Percentiles rank a stretch among this genome's conserved stretches.
These are phyloP conservation scores for Halyomorpha halys DNA, from an alignment of 1,140 invertebrate genomes.

Conservation along the genomic window DNA sequence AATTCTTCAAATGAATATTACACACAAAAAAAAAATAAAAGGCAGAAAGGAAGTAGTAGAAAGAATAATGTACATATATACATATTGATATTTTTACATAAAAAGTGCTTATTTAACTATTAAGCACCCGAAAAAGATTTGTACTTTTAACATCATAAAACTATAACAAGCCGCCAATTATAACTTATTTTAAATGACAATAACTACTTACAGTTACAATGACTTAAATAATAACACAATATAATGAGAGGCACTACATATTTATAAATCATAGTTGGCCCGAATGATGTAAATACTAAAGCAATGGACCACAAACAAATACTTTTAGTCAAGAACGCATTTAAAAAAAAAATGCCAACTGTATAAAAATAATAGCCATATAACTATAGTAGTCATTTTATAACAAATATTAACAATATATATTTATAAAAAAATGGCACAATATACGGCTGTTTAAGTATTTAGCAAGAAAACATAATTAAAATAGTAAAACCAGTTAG, in stretches of 20 bases:
- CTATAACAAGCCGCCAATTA: constrained; percentile 26
- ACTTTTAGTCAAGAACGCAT: constrained; percentile 19
- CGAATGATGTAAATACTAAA: constrained; percentile 15
- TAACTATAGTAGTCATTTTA: constrained; percentile 15
- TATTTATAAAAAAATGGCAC: constrained; percentile 26
- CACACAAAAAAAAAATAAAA: constrained; percentile 21
- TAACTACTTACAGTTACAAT: constrained; percentile 15
- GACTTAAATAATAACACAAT: constrained; percentile 23
- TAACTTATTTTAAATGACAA: constrained; percentile 19
- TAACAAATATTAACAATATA: constrained; percentile 25
- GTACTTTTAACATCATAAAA: constrained; percentile 27
- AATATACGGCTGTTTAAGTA: constrained; percentile 19
- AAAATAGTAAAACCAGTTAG: constrained; percentile 16
- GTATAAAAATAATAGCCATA: constrained; percentile 23
- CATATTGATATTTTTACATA: constrained; percentile 24
- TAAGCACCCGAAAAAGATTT: constrained; percentile 26
- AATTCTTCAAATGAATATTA: constrained; percentile 11
- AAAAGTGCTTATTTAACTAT: constrained; percentile 21
- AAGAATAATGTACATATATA: constrained; percentile 27
- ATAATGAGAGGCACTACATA: constrained; percentile 23
- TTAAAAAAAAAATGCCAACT: constrained; percentile 19
- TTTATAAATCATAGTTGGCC: constrained; percentile 17
- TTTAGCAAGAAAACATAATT: constrained; percentile 19
- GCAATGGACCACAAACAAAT: constrained; percentile 16
- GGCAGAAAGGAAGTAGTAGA: constrained; percentile 26